A percentile compares a stretch with the other conserved stretches of the same genome.
Evolutionary conservation across 2,113 vertebrate genomes (phyloP).

Genomic region (Struthidea cinerea): DNA sequence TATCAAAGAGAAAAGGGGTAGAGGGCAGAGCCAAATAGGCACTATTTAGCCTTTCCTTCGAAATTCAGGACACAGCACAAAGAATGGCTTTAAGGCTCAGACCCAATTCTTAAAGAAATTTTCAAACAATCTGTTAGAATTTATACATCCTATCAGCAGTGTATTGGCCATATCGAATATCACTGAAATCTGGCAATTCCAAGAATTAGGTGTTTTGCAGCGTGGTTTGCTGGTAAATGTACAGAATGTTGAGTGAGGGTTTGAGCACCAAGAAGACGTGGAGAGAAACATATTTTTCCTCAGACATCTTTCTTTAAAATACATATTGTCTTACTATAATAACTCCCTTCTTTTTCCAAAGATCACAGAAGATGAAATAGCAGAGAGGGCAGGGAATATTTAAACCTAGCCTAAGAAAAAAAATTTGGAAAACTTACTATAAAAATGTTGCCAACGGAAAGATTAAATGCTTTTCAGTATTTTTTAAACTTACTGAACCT

Average conservation of each 20-base stretch:
- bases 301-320: constrained; percentile 61
- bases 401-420: constrained; percentile 33
- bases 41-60: neutral
- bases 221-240: neutral
- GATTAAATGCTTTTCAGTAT: constrained; percentile 73
- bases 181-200: neutral
- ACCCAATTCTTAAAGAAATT: neutral
- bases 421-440: constrained; percentile 41
- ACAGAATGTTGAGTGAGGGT: constrained; percentile 31
- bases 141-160: neutral
- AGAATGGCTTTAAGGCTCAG: neutral
- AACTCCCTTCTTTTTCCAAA: constrained; percentile 61
- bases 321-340: constrained; percentile 67
- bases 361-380: constrained; percentile 50
- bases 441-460: constrained; percentile 68
- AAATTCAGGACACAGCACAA: neutral
- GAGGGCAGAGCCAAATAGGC: neutral
- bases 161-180: neutral
- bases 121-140: neutral
- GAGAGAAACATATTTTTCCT: constrained; percentile 50
- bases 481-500: constrained; percentile 74
- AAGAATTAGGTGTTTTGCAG: constrained; percentile 23
- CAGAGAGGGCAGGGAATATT: neutral
- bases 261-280: constrained; percentile 45
- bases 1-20: neutral